phyloP scores from a whole-genome alignment of 2,113 vertebrate genomes.

The Oophaga pumilio region DNA sequence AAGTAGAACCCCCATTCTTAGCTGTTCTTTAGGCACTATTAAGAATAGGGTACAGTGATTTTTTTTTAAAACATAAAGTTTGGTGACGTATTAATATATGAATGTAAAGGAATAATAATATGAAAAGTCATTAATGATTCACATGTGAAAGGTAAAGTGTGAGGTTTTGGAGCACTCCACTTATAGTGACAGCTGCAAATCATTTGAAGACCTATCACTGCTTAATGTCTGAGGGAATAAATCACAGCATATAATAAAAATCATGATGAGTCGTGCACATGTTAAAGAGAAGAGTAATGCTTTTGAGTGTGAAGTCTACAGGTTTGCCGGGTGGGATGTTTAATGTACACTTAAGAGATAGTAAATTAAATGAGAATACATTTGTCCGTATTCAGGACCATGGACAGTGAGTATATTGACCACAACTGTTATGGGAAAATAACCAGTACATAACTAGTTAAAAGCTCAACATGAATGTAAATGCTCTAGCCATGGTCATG shows the following conservation, averaged over 20 bases:
- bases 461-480: neutral
- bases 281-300: neutral
- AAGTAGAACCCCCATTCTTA: too few relatives aligned
- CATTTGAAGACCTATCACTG: neutral
- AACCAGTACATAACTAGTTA: constrained; percentile 2
- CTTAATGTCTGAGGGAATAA: neutral
- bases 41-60: too few relatives aligned
- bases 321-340: neutral
- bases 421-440: neutral
- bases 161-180: neutral
- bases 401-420: constrained; percentile 35
- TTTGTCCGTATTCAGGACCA: constrained; percentile 24
- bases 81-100: too few relatives aligned
- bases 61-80: too few relatives aligned
- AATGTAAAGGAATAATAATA: too few relatives aligned
- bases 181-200: neutral
- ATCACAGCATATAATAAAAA: neutral
- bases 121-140: neutral
- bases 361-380: constrained; percentile 1
- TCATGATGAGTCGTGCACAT: neutral
- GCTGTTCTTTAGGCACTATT: too few relatives aligned
- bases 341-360: neutral
- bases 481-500: neutral
- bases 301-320: neutral
- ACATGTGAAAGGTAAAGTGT: neutral